Evolutionary conservation across 1,140 invertebrate species (phyloP), one percentile per base, ranked within the genome.

Genomic region (Drosophila sp.): DNA sequence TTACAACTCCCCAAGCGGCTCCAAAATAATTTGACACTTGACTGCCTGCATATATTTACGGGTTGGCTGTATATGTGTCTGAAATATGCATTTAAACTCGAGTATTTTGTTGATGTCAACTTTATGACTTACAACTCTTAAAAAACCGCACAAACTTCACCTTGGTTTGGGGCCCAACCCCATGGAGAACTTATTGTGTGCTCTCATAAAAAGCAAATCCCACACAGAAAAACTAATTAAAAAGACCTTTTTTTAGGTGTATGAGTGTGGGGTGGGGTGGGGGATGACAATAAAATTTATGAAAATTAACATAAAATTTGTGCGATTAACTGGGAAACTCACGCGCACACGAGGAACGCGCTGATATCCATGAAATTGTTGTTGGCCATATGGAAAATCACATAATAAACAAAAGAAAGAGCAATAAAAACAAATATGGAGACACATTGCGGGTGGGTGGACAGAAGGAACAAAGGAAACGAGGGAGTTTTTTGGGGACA

Each of bases 251-350:
- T 64, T 70, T 44, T 67, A n/a, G 40, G n/a, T 17, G 11, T 11
- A 1, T 40, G 8, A 10, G 1, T 1, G 1, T 11, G 11, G 40
- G 40, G 38, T 3, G 40, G 40, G 8, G 23, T 27, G 23, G 44
- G 81, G 74, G 85, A 77, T 66, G 72, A 86, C 78, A 90, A 90
- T 90, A 90, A 90, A 90, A 90, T 90, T 90, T 90, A 90, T 87
- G 87, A 90, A 90, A 90, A 90, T 90, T 89, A 87, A 84, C 87
- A 90, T 90, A 87, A 90, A 90, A 90, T 81, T 81, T 79, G 78
- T 79, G 80, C 83, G 84, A 89, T 89, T 89, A 89, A 90, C 84
- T 89, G 60, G 68, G 66, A 77, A 80, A 73, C 70, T 75, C 84
- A 84, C 76, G 79, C 79, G 72, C 79, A 69, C 69, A 47, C 65